A percentile compares a stretch with the other conserved stretches of the same genome.
Evolutionary conservation across 1,140 invertebrate genomes (phyloP).

Genomic region (Pararge aegeria): DNA sequence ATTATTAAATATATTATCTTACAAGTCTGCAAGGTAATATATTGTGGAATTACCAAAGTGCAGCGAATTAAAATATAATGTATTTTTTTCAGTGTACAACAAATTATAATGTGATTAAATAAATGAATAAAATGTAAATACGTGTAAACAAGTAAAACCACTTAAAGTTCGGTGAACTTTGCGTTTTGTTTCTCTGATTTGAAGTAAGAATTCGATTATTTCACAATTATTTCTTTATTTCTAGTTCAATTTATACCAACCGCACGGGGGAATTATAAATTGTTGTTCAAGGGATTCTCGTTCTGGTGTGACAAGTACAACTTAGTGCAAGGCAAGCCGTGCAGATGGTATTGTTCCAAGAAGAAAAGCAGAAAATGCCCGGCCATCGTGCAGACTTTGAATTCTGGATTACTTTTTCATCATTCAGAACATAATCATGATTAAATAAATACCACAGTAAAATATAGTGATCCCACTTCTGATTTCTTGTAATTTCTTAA

Average conservation of each 20-base stretch:
- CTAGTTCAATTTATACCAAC: slow-evolving; percentile 32
- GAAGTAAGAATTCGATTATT: background rate
- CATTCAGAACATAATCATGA: slow-evolving; percentile 32
- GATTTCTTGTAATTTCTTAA: too few relatives aligned
- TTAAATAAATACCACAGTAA: background rate
- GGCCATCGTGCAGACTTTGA: slow-evolving; percentile 29
- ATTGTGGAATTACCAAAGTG: too few relatives aligned
- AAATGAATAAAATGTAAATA: too few relatives aligned
- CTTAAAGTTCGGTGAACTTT: too few relatives aligned
- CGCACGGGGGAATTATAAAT: slow-evolving; percentile 32
- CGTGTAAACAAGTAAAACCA: too few relatives aligned
- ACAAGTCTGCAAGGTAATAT: too few relatives aligned
- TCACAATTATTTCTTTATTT: background rate
- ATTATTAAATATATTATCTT: too few relatives aligned
- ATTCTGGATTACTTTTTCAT: slow-evolving; percentile 23
- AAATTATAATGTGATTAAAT: too few relatives aligned
- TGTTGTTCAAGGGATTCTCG: slow-evolving; percentile 27
- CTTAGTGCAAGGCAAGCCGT: slow-evolving; percentile 11
- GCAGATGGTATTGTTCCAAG: slow-evolving; percentile 51
- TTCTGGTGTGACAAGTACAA: slow-evolving; percentile 35
- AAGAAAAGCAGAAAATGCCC: slow-evolving; percentile 39
- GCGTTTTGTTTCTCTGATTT: too few relatives aligned
- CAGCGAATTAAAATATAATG: too few relatives aligned
- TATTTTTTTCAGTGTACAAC: too few relatives aligned
- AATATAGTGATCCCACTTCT: background rate